Base-by-base conservation (phyloP, 2,888 invertebrate genomes). In the Acholoe squamosa region DNA sequence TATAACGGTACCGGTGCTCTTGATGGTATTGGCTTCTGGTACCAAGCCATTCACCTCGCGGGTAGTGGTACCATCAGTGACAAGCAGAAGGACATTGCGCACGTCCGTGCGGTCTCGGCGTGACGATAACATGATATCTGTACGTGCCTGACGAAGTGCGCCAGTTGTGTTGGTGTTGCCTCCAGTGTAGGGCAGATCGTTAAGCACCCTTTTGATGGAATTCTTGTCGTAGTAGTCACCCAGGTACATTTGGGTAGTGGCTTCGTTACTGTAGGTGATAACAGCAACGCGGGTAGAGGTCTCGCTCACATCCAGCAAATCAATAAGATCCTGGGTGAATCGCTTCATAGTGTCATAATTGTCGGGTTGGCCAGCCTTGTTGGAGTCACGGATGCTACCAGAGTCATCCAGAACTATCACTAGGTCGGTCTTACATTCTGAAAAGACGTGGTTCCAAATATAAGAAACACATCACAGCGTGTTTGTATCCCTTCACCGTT, bases 161-260 rank as follows among this genome's bases (percentile, higher is more conserved):
- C 90, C 90, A 0, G 90, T 90, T 0, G 90, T 90, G 56, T 90
- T 90, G 51, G 90, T 90, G 84, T 90, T 90, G 0, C 90, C 90
- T 14, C 84, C 90, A 28, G 28, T 31, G 61, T 80, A 90, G 22
- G 90, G 90, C 28, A 90, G 54, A 19, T 54, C 56, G 14, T 0
- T 0, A 19, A 90, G 28, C n/a, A 33, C 33, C 7, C 80, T 22
- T 33, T 33, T 84, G 33, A 84, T 54, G 80, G 22, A n/a, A n/a
- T 0, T 1, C 28, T 7, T 54, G 54, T 54, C 56, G 52, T n/a
- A 90, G 56, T 90, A 80, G n/a, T 90, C 90, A 25, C 76, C 56
- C 33, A 77, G 25, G 67, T 89, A 61, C 19, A 89, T 33, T 0
- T 34, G 33, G n/a, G 71, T 52, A 0, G n/a, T 31, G 19, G 90